Base-by-base conservation (phyloP, 1,140 invertebrate genomes). In the Eurosta solidaginis region DNA sequence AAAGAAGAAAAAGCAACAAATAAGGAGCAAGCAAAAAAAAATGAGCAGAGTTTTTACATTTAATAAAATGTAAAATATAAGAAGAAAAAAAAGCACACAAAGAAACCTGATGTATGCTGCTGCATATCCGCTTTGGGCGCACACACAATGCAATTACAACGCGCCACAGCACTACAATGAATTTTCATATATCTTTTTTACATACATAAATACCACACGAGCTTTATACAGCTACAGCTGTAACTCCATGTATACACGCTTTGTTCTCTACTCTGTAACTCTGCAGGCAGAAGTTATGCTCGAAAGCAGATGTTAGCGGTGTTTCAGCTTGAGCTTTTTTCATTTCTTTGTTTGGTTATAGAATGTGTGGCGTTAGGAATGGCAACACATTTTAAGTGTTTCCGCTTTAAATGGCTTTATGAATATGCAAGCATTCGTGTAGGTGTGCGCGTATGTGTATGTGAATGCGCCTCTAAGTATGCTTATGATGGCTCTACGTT, bases 351-450 rank as follows among this genome's bases (percentile, higher is more conserved):
- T n/a, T n/a, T n/a, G n/a, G n/a, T n/a, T n/a, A n/a, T n/a, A n/a
- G n/a, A n/a, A n/a, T 36, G 22, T 68, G 59, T 40, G 33, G 59
- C 59, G 59, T 42, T 40, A 22, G 59, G 33, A 68, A 40, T 68
- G 59, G 36, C 59, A 68, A 68, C 59, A 68, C 59, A 68, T 68
- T 68, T 68, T 68, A 68, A 68, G 59, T 68, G 59, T 68, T 68
- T 68, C 59, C 59, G 59, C 59, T 68, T 40, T 68, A 68, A 68
- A 68, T 68, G 59, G 33, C 59, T 68, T 40, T 42, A 68, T 68
- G 59, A 68, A 33, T 68, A 27, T 68, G 12, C n/a, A n/a, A n/a
- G 54, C 12, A 54, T 20, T 25, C n/a, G 50, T 25, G 14, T 7
- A 2, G 45, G 9, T 49, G 45, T 49, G n/a, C n/a, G 27, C 27